Conservation (phyloP, 92 coral and sea anemone genomes). For the Porites lobata region DNA sequence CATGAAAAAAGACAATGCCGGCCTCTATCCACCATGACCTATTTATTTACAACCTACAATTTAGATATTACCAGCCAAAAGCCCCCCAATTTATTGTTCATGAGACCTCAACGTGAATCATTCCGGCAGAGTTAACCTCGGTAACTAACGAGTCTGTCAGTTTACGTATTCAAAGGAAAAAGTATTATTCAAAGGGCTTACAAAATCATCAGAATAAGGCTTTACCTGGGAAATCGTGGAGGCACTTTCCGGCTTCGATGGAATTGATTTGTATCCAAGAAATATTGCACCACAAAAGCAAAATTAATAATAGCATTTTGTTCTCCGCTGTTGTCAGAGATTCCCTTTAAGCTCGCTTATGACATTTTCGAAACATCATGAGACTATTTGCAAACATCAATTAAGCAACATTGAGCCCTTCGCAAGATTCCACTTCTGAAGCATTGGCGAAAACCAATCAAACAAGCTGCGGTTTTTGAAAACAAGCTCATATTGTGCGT, state of each 20-base stretch:
- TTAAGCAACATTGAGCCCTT: conserved; percentile 17
- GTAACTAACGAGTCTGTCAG: not conserved
- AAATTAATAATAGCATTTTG: not conserved
- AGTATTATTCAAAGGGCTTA: not conserved
- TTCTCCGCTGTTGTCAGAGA: not conserved
- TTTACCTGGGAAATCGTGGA: conserved; percentile 22
- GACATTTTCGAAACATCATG: conserved; percentile 8
- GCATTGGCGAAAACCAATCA: not conserved
- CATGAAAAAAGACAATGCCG: not conserved
- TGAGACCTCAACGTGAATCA: too few relatives aligned
- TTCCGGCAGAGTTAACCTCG: too few relatives aligned
- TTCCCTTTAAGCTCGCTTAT: conserved; percentile 1
- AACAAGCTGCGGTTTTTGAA: not conserved
- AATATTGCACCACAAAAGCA: not conserved
- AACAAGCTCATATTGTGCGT: not conserved
- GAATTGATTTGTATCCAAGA: conserved; percentile 4
- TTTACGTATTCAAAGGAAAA: not conserved
- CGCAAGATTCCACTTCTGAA: not conserved
- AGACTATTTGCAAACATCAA: conserved; percentile 36
- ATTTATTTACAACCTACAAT: not conserved
- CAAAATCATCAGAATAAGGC: not conserved
- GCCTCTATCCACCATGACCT: not conserved
- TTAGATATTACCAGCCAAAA: too few relatives aligned
- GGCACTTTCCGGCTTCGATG: conserved; percentile 23
- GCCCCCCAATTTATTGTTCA: too few relatives aligned